These are phyloP conservation scores for Acanthochromis polyacanthus DNA, from an alignment of 2,113 vertebrate species.

Conservation along the genomic window DNA sequence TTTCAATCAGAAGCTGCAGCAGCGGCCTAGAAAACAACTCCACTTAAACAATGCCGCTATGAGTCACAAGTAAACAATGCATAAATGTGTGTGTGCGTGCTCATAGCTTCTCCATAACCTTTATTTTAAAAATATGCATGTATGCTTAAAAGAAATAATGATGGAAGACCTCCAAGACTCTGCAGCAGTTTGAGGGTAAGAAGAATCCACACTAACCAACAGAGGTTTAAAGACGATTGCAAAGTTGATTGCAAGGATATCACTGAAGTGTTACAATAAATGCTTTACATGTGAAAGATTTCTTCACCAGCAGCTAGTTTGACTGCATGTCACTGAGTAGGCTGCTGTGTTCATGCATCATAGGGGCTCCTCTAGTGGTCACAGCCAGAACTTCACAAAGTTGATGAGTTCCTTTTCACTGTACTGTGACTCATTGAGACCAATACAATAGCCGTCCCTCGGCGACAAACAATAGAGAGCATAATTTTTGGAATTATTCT, in stretches of 20 bases:
- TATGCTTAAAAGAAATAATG: neutral
- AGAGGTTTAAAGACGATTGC: constrained; percentile 28
- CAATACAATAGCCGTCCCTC: too few species aligned
- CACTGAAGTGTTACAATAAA: constrained; percentile 22
- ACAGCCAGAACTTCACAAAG: constrained; percentile 44
- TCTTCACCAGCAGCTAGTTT: neutral
- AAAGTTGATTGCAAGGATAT: constrained; percentile 27
- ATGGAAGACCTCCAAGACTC: constrained; percentile 20
- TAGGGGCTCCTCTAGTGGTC: constrained; percentile 82
- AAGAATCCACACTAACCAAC: constrained; percentile 28
- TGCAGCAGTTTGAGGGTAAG: neutral
- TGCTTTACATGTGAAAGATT: neutral
- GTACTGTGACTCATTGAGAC: neutral
- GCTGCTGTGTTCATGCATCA: constrained; percentile 48
- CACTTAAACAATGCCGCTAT: constrained; percentile 56
- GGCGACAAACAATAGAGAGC: neutral
- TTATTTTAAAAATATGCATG: constrained; percentile 7
- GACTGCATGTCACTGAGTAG: neutral
- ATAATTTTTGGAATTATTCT: too few species aligned
- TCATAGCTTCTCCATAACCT: neutral
- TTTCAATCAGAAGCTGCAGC: constrained; percentile 75
- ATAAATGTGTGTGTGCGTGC: constrained; percentile 6
- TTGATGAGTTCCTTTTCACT: neutral
- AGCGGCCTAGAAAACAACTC: constrained; percentile 70
- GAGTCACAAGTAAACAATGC: constrained; percentile 49